Evolutionary conservation across 2,113 vertebrate species (phyloP), one percentile per base, ranked within the genome.

Genomic region (Oreochromis aureus): DNA sequence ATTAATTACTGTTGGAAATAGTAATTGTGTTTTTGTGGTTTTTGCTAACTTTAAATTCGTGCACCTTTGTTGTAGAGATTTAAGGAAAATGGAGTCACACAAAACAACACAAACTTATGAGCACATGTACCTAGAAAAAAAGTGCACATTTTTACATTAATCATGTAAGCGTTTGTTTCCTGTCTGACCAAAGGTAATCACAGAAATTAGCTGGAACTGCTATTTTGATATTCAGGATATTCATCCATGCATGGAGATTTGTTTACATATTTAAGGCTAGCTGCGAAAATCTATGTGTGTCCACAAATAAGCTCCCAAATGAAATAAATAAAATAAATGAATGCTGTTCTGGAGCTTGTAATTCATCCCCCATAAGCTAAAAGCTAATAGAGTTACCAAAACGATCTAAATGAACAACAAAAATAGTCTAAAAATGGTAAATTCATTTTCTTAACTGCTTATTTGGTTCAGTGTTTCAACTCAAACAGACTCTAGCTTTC

Each of bases 281-380:
- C 22, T 76, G 24, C 48, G 41, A 18, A 73, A 73, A 0, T 48
- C 22, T 30, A 18, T 30, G 2, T 27, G 8, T 48, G 16, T 48
- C 15, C 22, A 76, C 44, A 27, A 9, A 48, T 48, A 76, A 76
- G 69, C 41, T 48, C 24, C 15, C 41, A 30, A 76, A 76, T 76
- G 4, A 76, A 46, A 0, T 10, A 73, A 73, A 10, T 16, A 18
- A 46, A 44, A 44, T 2, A 73, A 44, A 44, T 63, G 18, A 73
- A 27, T 63, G 32, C 32, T 24, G 12, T 44, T 24, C n/a, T 44
- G 66, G 66, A 24, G 39, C n/a, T 44, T 16, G 0, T 1, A 24
- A 16, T 44, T 24, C 66, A 71, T 44, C 36, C 7, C 39, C 44
- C 13, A 73, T 73, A 27, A 73, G 69, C 39, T 27, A 27, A 48